Conservation (phyloP, 1,140 invertebrate species). For the Eciton burchellii region DNA sequence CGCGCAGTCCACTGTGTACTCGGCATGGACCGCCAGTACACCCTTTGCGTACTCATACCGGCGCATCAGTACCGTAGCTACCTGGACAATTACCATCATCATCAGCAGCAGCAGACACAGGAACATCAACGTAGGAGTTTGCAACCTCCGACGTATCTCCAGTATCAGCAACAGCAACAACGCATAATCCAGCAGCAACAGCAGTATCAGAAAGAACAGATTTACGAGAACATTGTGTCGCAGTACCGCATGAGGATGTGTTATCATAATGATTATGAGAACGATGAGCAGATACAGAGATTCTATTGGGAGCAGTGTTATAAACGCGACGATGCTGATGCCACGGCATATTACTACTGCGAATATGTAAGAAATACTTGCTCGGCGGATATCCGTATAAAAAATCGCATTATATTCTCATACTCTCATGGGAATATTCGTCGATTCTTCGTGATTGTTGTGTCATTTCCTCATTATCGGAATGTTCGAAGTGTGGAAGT, state of each 20-base stretch:
- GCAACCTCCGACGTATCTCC: conserved; percentile 62
- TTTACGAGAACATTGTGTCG: conserved; percentile 84
- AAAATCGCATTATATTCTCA: too few species aligned
- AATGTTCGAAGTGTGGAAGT: not conserved
- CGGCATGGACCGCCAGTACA: conserved; percentile 85
- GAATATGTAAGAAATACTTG: conserved; percentile 83
- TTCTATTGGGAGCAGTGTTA: conserved; percentile 86
- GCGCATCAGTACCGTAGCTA: conserved; percentile 84
- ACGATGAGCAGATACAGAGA: conserved; percentile 84
- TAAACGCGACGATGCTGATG: conserved; percentile 80
- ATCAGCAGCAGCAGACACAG: conserved; percentile 42
- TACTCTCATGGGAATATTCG: conserved; percentile 5
- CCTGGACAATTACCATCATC: conserved; percentile 79
- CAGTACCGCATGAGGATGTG: conserved; percentile 85
- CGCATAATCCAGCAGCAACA: conserved; percentile 43
- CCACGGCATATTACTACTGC: conserved; percentile 84
- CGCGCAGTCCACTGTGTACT: conserved; percentile 68
- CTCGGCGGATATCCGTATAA: conserved; percentile 4
- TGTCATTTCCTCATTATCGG: conserved; percentile 24
- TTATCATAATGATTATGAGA: conserved; percentile 85
- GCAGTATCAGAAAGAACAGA: conserved; percentile 78
- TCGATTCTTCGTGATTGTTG: not conserved
- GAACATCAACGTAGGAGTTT: conserved; percentile 57
- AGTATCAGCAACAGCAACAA: conserved; percentile 69
- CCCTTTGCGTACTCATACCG: conserved; percentile 84